A percentile compares a stretch with the other conserved stretches of the same genome.
phyloP scores from a whole-genome alignment of 1,140 invertebrate species.

The Contarinia nasturtii region DNA sequence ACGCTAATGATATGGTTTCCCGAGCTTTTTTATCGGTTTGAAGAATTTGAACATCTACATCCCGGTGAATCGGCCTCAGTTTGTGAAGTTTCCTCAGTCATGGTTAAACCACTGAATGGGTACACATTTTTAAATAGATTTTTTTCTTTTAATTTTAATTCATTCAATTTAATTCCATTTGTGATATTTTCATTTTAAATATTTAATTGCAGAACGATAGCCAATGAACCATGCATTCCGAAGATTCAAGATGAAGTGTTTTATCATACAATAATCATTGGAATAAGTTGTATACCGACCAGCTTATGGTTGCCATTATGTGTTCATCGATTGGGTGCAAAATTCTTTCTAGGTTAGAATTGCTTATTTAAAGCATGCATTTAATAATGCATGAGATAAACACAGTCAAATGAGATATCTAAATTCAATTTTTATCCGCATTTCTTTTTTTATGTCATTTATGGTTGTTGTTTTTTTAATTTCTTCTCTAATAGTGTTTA shows the following conservation, averaged over 20 bases:
- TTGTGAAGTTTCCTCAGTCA: conserved; percentile 44
- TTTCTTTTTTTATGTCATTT: too few species aligned
- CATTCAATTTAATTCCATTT: conserved; percentile 4
- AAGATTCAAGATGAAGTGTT: conserved; percentile 41
- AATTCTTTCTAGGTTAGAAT: conserved; percentile 50
- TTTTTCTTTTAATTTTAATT: not conserved
- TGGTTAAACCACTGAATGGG: conserved; percentile 21
- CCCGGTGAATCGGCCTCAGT: conserved; percentile 42
- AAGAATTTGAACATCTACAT: conserved; percentile 41
- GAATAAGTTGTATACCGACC: conserved; percentile 50
- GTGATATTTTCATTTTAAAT: not conserved
- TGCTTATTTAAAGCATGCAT: not conserved
- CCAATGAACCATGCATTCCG: conserved; percentile 31
- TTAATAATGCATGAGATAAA: not conserved
- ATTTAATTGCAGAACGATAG: conserved; percentile 9
- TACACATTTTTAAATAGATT: not conserved
- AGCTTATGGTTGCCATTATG: conserved; percentile 50
- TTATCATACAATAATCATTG: conserved; percentile 48
- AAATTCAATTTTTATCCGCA: too few species aligned
- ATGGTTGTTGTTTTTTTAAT: conserved; percentile 2
- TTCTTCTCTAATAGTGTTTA: conserved; percentile 37
- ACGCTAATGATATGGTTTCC: conserved; percentile 72
- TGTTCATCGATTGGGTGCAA: conserved; percentile 48
- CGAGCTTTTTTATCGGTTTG: conserved; percentile 55
- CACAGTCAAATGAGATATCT: not conserved